A percentile compares a stretch with the other conserved stretches of the same genome.
phyloP scores from a whole-genome alignment of 2,797 vertebrate genomes.

The Nannoperca australis region DNA sequence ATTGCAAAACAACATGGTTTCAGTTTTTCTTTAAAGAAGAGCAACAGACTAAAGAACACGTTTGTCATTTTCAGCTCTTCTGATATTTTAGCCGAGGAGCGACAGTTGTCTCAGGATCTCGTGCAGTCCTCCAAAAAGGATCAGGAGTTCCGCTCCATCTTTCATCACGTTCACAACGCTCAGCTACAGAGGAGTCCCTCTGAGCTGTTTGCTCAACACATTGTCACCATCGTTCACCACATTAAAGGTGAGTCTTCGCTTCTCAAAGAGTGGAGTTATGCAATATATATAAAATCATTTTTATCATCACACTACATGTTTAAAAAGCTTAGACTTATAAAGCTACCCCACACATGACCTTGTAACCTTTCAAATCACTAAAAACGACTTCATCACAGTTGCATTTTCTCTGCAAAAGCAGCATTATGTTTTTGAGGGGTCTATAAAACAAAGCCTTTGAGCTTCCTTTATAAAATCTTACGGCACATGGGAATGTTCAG shows the following conservation, averaged over 20 bases:
- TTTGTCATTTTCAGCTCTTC: conserved; percentile 85
- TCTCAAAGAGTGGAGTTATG: neutral
- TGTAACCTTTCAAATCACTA: neutral
- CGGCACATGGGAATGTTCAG: neutral
- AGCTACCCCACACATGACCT: neutral
- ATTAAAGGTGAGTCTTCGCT: conserved; percentile 89
- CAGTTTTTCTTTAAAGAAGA: neutral
- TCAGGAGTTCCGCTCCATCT: conserved; percentile 94
- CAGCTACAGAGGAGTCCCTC: conserved; percentile 91
- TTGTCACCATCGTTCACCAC: conserved; percentile 97
- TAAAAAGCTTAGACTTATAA: neutral
- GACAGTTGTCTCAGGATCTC: conserved; percentile 93
- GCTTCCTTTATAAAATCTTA: neutral
- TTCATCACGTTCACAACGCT: conserved; percentile 93
- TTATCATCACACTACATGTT: neutral
- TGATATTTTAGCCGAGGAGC: conserved; percentile 91
- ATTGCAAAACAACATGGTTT: neutral
- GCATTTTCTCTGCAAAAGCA: conserved; percentile 6
- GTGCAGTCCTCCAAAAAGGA: conserved; percentile 94
- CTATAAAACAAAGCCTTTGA: conserved; percentile 9
- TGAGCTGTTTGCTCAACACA: conserved; percentile 97
- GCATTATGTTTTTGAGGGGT: neutral
- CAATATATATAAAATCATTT: neutral
- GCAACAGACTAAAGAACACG: neutral
- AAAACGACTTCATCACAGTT: neutral